Evolutionary conservation across 2,888 invertebrate species (phyloP).

Genomic region (Julus scandinavius): DNA sequence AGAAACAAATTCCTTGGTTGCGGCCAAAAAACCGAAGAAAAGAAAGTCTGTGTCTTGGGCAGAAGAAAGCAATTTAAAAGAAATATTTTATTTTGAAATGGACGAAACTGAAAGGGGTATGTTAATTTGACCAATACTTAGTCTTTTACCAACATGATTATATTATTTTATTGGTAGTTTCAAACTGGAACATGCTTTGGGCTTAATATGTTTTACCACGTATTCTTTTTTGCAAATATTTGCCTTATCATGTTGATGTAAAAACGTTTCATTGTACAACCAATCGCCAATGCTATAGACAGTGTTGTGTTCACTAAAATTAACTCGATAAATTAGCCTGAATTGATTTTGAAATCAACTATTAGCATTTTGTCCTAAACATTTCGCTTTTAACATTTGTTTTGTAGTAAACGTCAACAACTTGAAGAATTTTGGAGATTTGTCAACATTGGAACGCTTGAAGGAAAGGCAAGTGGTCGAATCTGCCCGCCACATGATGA

Average conservation of each 20-base stretch:
- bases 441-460: constrained; percentile 89
- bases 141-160: too few species aligned
- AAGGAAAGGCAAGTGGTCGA: constrained; percentile 72
- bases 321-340: too few species aligned
- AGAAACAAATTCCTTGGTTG: constrained; percentile 11
- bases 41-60: constrained; percentile 78
- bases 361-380: background rate
- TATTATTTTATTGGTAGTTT: too few species aligned
- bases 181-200: too few species aligned
- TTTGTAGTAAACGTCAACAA: constrained; percentile 85
- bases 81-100: constrained; percentile 89
- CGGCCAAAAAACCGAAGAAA: constrained; percentile 57
- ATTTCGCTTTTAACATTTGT: background rate
- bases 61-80: constrained; percentile 80
- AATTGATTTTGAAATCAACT: too few species aligned
- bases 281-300: too few species aligned
- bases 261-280: too few species aligned
- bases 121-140: background rate
- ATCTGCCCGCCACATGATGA: constrained; percentile 61
- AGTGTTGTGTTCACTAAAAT: too few species aligned
- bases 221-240: too few species aligned
- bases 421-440: constrained; percentile 82
- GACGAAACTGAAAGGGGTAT: constrained; percentile 88
- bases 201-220: too few species aligned
- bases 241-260: too few species aligned